Percentiles rank a stretch among this genome's conserved stretches.
These are phyloP conservation scores for Leptocoma aspasia DNA, from an alignment of 2,113 vertebrate species.

Conservation along the genomic window DNA sequence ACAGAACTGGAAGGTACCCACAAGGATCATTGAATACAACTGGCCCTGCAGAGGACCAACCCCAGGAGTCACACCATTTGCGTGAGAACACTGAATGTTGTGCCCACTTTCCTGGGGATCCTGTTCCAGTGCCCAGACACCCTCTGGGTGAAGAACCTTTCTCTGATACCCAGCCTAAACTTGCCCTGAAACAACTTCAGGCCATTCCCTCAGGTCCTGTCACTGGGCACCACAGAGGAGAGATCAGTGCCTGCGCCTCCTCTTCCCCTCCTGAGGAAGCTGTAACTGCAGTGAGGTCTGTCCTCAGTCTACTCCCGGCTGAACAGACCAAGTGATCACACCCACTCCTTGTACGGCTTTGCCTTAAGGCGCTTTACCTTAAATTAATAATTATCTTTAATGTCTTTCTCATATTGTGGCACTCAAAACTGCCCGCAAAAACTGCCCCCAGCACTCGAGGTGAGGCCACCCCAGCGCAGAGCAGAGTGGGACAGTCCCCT, in stretches of 20 bases:
- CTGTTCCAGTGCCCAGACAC: fast-evolving
- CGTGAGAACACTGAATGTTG: neutral
- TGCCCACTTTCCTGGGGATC: neutral
- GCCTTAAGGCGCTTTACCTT: neutral
- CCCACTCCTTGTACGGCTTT: neutral
- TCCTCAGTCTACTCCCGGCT: neutral
- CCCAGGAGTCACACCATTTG: neutral
- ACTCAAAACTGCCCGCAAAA: neutral
- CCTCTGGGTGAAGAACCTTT: neutral
- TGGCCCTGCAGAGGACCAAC: neutral
- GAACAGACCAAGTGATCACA: neutral
- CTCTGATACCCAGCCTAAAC: neutral
- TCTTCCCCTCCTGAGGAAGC: fast-evolving
- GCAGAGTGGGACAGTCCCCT: neutral
- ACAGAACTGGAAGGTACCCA: neutral
- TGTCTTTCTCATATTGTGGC: neutral
- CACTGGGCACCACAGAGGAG: neutral
- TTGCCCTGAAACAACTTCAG: neutral
- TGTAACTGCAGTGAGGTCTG: neutral
- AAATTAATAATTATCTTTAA: neutral
- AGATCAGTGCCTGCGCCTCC: neutral
- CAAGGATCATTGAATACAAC: neutral
- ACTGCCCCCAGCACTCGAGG: fast-evolving
- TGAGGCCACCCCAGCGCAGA: neutral
- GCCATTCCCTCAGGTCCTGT: neutral